A percentile compares a stretch with the other conserved stretches of the same genome.
Evolutionary conservation across 2,797 vertebrate species (phyloP).

Genomic region (Spondyliosoma cantharus): DNA sequence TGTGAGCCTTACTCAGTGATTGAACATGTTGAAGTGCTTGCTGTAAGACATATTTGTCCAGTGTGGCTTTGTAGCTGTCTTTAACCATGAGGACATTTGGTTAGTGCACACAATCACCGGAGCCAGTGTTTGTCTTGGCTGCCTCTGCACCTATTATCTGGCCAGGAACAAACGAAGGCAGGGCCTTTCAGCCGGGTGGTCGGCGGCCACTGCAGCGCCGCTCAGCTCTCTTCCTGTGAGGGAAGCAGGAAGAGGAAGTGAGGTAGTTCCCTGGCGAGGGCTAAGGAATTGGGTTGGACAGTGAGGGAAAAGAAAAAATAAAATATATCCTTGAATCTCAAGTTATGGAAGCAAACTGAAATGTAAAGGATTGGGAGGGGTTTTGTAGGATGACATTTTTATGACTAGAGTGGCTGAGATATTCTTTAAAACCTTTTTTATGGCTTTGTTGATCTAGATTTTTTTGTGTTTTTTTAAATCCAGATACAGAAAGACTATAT

Average conservation of each 20-base stretch:
- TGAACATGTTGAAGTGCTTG: slow-evolving; percentile 24
- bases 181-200: slow-evolving; percentile 71
- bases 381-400: slow-evolving; percentile 35
- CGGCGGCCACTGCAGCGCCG: slow-evolving; percentile 56
- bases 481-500: slow-evolving; percentile 29
- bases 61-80: slow-evolving; percentile 50
- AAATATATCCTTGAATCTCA: slow-evolving; percentile 29
- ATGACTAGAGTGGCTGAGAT: slow-evolving; percentile 9
- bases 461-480: slow-evolving; percentile 5
- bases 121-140: slow-evolving; percentile 82
- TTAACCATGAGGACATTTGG: slow-evolving; percentile 54
- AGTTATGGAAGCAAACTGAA: slow-evolving; percentile 27
- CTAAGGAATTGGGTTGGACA: slow-evolving; percentile 65
- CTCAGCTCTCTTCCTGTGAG: slow-evolving; percentile 75
- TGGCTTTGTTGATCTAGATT: slow-evolving; percentile 13
- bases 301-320: slow-evolving; percentile 47
- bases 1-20: not conserved
- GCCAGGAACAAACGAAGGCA: slow-evolving; percentile 83
- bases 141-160: slow-evolving; percentile 81
- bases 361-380: slow-evolving; percentile 21
- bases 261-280: slow-evolving; percentile 72
- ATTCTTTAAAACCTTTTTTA: slow-evolving; percentile 26
- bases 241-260: slow-evolving; percentile 84
- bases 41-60: slow-evolving; percentile 45
- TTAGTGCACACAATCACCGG: slow-evolving; percentile 74